These are phyloP conservation scores for Catocala sponsa DNA, from an alignment of 2,888 invertebrate genomes.

Conservation along the genomic window DNA sequence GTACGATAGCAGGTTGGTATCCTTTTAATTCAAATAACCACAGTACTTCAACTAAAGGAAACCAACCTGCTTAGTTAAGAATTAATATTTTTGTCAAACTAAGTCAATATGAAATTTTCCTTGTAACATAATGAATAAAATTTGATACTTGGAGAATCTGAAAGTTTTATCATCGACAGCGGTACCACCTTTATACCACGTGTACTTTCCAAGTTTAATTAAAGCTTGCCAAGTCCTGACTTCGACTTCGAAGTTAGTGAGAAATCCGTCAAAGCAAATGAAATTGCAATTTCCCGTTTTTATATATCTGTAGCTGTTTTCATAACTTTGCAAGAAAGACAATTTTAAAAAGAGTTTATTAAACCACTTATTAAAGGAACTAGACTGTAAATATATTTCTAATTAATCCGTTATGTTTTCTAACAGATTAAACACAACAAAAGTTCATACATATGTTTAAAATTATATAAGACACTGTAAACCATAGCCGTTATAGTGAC, in stretches of 20 bases:
- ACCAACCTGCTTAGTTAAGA: not conserved
- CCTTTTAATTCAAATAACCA: not conserved
- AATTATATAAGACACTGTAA: not conserved
- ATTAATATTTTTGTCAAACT: constrained; percentile 11
- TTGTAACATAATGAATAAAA: constrained; percentile 35
- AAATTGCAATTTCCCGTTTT: constrained; percentile 51
- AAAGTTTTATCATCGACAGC: constrained; percentile 32
- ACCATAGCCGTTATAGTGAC: constrained; percentile 18
- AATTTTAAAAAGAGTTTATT: constrained; percentile 12
- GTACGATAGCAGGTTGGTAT: not conserved
- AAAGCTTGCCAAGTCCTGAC: constrained; percentile 40
- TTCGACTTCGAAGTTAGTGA: constrained; percentile 35
- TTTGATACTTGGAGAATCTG: constrained; percentile 20
- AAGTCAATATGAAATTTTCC: constrained; percentile 22
- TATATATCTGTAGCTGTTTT: constrained; percentile 13
- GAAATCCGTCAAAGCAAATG: constrained; percentile 49
- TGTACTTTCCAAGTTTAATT: constrained; percentile 57
- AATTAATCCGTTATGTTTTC: not conserved
- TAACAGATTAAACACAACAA: too few relatives aligned
- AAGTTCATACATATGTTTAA: too few relatives aligned
- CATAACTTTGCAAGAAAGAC: constrained; percentile 24
- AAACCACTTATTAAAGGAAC: not conserved
- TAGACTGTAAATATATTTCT: not conserved
- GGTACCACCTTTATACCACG: constrained; percentile 29
- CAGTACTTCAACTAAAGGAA: too few relatives aligned